A percentile compares a stretch with the other conserved stretches of the same genome.
Conservation (phyloP, 2,888 invertebrate species). For the Nemotelus nigrinus region DNA sequence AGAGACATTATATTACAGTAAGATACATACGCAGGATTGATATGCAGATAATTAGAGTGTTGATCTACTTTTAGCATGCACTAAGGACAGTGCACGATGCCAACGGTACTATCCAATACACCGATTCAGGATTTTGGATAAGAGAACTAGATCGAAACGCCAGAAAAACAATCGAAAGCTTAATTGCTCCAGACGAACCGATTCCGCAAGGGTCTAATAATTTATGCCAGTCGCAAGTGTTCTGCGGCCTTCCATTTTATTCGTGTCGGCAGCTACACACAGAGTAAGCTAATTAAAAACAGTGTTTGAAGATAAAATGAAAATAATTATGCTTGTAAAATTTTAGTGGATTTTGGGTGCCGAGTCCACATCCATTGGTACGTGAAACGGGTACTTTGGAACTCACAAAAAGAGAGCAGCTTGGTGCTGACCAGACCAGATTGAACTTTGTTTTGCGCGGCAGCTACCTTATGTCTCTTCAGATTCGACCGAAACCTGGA, state of each 20-base stretch:
- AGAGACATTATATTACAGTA: constrained; percentile 68
- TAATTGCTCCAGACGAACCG: constrained; percentile 58
- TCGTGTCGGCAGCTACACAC: constrained; percentile 56
- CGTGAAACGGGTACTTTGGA: constrained; percentile 55
- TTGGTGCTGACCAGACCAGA: constrained; percentile 52
- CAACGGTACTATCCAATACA: constrained; percentile 57
- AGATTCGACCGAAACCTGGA: constrained; percentile 56
- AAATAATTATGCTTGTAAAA: neutral
- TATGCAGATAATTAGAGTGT: constrained; percentile 4
- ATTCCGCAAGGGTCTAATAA: constrained; percentile 56
- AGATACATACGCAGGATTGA: constrained; percentile 45
- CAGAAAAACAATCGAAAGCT: constrained; percentile 58
- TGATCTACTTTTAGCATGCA: constrained; percentile 54
- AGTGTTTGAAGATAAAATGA: neutral
- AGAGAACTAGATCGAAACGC: constrained; percentile 59
- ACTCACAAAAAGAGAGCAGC: constrained; percentile 51
- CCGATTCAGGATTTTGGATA: constrained; percentile 60
- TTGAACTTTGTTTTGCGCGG: constrained; percentile 55
- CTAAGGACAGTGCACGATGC: constrained; percentile 57
- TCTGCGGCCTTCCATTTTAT: constrained; percentile 58
- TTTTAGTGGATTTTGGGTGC: constrained; percentile 57
- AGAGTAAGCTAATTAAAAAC: constrained; percentile 52
- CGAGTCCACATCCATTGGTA: constrained; percentile 56
- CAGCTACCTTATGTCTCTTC: constrained; percentile 56
- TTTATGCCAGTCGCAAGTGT: constrained; percentile 57